Base-by-base conservation (phyloP, 2,113 vertebrate genomes). In the Hemichromis elongatus region DNA sequence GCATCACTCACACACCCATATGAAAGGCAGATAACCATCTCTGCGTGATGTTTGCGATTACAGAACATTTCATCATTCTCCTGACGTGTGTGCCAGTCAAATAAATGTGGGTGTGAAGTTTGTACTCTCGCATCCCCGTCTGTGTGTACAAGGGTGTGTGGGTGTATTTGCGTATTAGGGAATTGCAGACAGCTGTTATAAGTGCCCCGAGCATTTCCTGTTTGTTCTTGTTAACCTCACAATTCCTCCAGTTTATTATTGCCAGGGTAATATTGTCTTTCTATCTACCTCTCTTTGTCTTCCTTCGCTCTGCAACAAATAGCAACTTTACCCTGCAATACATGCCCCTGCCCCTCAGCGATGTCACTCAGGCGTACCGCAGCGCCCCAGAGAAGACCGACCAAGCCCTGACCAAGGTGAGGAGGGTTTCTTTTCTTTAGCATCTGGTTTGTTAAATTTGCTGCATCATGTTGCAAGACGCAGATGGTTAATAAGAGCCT, bases 251-350 rank as follows among this genome's bases (percentile, higher is more conserved):
- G 16, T 80, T 89, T 86, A 61, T 80, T 37, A 45, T 56, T 56
- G 26, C 55, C 45, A 14, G 2, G 24, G 19, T 75, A 79, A 78
- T 66, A 28, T 87, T 21, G 21, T 81, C 14, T 26, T 21, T 33
- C 66, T 40, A 66, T 13, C 61, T 40, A 30, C 54, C 55, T 21
- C 14, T 54, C 70, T 77, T 28, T 70, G 26, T 77, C 18, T 40
- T 33, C 21, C n/a, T 28, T 80, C 37, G 53, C 33, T 82, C n/a
- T 54, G n/a, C 61, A 26, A 61, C 70, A 35, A 47, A 45, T 84
- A 98, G 98, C 93, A 98, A 98, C 95, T 97, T 97, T 77, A 98
- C 97, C 0, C 94, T 98, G 83, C 97, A 97, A 73, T 98, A 97
- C 93, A 98, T 98, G 98, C 97, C 98, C 79, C 96, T 98, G 70